Percentiles rank a stretch among this genome's conserved stretches.
Conservation (phyloP, 2,797 vertebrate species). For the Sternotherus odoratus region DNA sequence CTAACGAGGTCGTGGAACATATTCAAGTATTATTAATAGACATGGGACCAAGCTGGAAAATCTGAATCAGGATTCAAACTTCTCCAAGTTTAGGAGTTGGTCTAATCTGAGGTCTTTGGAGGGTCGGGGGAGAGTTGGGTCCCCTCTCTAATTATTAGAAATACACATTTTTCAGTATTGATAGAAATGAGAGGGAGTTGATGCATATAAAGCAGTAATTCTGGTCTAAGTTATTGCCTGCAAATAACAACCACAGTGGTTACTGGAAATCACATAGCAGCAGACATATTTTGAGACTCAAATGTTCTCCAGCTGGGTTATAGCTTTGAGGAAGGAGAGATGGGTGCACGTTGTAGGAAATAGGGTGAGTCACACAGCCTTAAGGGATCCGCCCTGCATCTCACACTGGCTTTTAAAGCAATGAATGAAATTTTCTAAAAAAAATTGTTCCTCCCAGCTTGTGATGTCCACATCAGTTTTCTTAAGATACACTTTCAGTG, state of each 20-base stretch:
- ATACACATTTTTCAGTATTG: fast-evolving
- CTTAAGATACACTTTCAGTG: too few species aligned
- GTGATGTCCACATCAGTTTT: too few species aligned
- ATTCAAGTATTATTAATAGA: neutral
- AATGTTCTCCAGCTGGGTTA: neutral
- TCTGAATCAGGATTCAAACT: neutral
- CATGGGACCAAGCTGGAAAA: neutral
- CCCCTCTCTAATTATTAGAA: neutral
- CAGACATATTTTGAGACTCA: neutral
- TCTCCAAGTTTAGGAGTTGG: neutral
- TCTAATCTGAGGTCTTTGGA: neutral
- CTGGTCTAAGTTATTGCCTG: constrained; percentile 11
- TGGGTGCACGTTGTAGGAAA: neutral
- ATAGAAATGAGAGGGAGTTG: constrained; percentile 35
- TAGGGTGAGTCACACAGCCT: neutral
- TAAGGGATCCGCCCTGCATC: neutral
- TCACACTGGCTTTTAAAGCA: constrained; percentile 2
- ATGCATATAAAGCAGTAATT: constrained; percentile 21
- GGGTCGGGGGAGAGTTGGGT: neutral
- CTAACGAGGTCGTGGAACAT: neutral
- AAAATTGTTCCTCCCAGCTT: neutral
- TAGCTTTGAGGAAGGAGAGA: neutral
- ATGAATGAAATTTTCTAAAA: neutral
- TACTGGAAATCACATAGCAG: neutral
- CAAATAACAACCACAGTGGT: constrained; percentile 3